Evolutionary conservation across 2,797 vertebrate species (phyloP).

Genomic region (Parauchenoglanis punctatus): DNA sequence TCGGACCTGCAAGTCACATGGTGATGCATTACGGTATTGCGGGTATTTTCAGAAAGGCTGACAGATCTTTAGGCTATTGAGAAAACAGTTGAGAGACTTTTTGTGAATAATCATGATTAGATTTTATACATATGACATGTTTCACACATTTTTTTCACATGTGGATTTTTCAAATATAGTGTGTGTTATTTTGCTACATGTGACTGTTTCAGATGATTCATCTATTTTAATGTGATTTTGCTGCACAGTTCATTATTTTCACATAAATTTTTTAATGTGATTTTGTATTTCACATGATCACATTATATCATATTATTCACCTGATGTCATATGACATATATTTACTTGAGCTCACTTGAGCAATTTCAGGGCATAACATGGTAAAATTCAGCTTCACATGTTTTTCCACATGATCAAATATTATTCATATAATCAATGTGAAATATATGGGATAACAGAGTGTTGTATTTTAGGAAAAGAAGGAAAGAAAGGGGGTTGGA

Average conservation of each 20-base stretch:
- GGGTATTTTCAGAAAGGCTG: neutral
- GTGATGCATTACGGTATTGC: neutral
- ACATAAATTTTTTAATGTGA: neutral
- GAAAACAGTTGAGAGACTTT: neutral
- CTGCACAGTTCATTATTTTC: neutral
- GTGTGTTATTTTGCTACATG: neutral
- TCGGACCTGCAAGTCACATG: neutral
- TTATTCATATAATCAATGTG: neutral
- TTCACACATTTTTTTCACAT: neutral
- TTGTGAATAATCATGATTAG: neutral
- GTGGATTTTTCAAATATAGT: neutral
- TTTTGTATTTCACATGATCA: neutral
- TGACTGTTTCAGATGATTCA: neutral
- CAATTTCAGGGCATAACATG: neutral
- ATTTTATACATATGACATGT: neutral
- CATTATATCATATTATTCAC: neutral
- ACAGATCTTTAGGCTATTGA: neutral
- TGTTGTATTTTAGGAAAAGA: neutral
- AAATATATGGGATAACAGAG: slow-evolving; percentile 34
- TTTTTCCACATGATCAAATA: neutral
- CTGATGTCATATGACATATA: neutral
- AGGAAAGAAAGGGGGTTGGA: slow-evolving; percentile 58
- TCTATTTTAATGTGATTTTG: neutral
- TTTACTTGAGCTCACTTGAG: neutral
- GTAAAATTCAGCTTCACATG: neutral